phyloP scores from a whole-genome alignment of 2,113 vertebrate genomes.

The Petrocephalus zakoni region DNA sequence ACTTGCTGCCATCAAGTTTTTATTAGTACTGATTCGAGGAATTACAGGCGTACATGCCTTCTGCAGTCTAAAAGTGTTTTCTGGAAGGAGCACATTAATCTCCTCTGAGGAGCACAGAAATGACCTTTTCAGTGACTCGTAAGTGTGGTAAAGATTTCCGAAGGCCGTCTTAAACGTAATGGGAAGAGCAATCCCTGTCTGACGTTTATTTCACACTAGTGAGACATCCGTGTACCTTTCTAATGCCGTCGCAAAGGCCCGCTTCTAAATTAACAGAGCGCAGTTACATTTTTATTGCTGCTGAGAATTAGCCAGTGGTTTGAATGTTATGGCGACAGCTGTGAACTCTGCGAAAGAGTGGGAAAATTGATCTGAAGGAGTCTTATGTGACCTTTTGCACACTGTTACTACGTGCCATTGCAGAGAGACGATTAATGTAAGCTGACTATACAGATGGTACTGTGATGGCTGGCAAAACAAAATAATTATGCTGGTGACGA shows the following conservation, averaged over 20 bases:
- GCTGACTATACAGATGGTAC: not conserved
- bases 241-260: not conserved
- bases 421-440: not conserved
- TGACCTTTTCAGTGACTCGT: not conserved
- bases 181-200: not conserved
- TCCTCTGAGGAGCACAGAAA: not conserved
- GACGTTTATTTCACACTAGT: conserved; percentile 17
- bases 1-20: not conserved
- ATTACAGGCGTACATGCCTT: not conserved
- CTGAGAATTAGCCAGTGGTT: not conserved
- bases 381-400: not conserved
- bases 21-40: not conserved
- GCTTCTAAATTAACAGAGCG: not conserved
- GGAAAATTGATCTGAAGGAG: not conserved
- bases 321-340: not conserved
- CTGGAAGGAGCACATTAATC: not conserved
- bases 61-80: not conserved
- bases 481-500: not conserved
- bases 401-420: not conserved
- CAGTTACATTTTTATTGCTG: conserved; percentile 1
- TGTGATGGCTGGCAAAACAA: not conserved
- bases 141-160: not conserved
- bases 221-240: not conserved
- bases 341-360: not conserved
- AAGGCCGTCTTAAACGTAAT: not conserved